Conservation (phyloP, 2,888 invertebrate species). For the Drosophila ezoana region DNA sequence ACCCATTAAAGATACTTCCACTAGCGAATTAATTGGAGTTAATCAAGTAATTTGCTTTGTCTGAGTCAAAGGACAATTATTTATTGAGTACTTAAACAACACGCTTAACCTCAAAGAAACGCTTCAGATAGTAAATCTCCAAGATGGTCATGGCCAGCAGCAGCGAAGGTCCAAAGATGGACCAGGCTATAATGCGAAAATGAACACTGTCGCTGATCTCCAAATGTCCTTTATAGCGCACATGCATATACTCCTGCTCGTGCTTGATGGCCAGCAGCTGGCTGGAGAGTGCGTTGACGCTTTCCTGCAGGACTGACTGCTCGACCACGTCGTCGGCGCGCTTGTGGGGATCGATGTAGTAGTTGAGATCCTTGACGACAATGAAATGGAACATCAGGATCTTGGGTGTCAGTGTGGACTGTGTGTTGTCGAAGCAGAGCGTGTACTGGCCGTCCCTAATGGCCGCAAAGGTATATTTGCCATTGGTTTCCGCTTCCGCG, state of each 20-base stretch:
- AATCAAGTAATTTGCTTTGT: neutral
- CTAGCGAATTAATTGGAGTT: no score
- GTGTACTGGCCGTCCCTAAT: slow-evolving; percentile 30
- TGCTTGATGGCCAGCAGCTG: slow-evolving; percentile 38
- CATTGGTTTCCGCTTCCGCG: slow-evolving; percentile 45
- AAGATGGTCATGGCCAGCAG: slow-evolving; percentile 49
- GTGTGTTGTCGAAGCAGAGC: slow-evolving; percentile 63
- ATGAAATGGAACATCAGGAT: slow-evolving; percentile 65
- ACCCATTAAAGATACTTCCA: no score
- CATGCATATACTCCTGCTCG: slow-evolving; percentile 74
- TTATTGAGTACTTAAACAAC: slow-evolving; percentile 45
- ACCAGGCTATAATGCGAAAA: slow-evolving; percentile 58
- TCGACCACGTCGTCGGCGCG: slow-evolving; percentile 62
- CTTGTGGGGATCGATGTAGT: slow-evolving; percentile 36
- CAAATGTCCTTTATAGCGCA: slow-evolving; percentile 57
- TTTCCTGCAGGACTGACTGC: slow-evolving; percentile 46
- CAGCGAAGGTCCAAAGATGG: slow-evolving; percentile 58
- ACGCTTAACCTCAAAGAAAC: slow-evolving; percentile 67
- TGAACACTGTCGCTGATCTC: slow-evolving; percentile 57
- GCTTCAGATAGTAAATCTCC: slow-evolving; percentile 70
- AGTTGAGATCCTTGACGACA: slow-evolving; percentile 35
- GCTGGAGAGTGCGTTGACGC: slow-evolving; percentile 51
- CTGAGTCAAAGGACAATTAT: neutral
- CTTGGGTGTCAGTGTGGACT: slow-evolving; percentile 66
- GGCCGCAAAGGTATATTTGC: slow-evolving; percentile 64